phyloP scores from a whole-genome alignment of 1,140 invertebrate genomes.

The Drosophila kepulauana region DNA sequence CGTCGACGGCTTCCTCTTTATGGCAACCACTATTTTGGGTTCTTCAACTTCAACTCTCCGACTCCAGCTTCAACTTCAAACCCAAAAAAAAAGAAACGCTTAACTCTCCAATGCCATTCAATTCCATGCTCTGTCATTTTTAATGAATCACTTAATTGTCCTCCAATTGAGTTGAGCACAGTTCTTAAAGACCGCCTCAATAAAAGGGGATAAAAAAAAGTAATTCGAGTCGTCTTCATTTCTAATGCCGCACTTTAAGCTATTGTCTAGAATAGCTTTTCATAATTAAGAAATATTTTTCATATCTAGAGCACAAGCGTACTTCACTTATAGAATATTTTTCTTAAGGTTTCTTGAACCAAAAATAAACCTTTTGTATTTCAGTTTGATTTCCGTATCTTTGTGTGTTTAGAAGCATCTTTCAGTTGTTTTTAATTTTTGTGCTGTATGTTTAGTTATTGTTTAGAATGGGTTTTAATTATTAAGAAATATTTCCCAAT shows the following conservation, averaged over 20 bases:
- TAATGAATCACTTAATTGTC: constrained; percentile 84
- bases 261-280: constrained; percentile 16
- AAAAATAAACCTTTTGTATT: no score
- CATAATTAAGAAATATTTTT: background rate
- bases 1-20: constrained; percentile 55
- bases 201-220: background rate
- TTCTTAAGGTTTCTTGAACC: no score
- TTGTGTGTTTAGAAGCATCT: no score
- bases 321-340: no score
- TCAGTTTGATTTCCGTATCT: no score
- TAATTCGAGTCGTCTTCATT: constrained; percentile 31
- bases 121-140: constrained; percentile 81
- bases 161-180: constrained; percentile 53
- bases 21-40: constrained; percentile 60
- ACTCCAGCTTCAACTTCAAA: constrained; percentile 28
- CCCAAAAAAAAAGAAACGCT: constrained; percentile 32
- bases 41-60: constrained; percentile 50
- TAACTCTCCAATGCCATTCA: constrained; percentile 55
- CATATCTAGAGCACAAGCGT: no score
- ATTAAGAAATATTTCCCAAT: no score
- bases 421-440: no score
- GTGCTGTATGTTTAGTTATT: no score
- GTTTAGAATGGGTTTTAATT: no score
- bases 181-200: constrained; percentile 40
- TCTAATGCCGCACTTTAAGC: constrained; percentile 13